Evolutionary conservation across 2,113 vertebrate genomes (phyloP).

Genomic region (Octodon degus): DNA sequence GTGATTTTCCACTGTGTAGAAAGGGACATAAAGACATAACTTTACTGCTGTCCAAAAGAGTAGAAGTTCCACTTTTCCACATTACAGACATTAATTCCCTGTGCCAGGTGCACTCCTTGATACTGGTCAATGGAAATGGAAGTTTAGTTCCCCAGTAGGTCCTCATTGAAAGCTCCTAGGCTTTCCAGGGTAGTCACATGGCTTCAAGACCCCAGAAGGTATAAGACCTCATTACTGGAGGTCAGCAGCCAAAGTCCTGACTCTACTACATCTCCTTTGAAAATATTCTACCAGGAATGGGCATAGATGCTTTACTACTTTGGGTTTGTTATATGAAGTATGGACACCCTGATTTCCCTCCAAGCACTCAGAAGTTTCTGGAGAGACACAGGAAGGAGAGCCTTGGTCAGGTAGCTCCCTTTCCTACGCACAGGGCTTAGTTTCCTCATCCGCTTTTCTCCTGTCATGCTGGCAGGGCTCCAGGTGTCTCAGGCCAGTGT

Average conservation of each 20-base stretch:
- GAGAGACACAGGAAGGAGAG: no score
- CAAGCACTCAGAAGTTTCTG: neutral
- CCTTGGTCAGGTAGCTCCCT: neutral
- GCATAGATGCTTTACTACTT: neutral
- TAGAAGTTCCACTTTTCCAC: neutral
- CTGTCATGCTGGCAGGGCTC: accelerated
- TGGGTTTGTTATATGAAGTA: neutral
- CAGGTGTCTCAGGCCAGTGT: no score
- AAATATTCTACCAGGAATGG: neutral
- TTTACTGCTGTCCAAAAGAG: neutral
- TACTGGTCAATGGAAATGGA: neutral
- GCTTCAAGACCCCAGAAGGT: neutral
- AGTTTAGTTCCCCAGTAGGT: neutral
- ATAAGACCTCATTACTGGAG: neutral
- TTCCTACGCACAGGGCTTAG: neutral
- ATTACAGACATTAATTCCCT: neutral
- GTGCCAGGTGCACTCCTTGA: neutral
- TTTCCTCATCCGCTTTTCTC: neutral
- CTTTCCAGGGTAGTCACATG: neutral
- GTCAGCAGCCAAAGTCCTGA: neutral
- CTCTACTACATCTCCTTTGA: neutral
- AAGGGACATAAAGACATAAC: neutral
- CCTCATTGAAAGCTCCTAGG: neutral
- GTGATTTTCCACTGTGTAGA: neutral
- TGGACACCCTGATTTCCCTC: neutral